phyloP scores from a whole-genome alignment of 2,113 vertebrate species.

The Chlorodrepanis virens region DNA sequence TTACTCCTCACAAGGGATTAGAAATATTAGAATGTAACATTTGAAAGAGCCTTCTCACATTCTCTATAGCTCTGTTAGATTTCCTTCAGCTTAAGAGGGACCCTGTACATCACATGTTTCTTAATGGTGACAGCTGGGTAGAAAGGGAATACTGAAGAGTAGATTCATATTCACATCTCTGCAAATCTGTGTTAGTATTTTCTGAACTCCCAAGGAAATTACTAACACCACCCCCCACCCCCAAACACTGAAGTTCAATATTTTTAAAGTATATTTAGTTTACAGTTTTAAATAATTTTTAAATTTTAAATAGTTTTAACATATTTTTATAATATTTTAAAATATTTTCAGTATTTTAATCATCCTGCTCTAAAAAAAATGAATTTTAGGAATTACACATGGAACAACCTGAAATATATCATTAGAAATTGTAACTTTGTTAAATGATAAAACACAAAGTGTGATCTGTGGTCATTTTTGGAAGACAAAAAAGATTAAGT shows the following conservation, averaged over 20 bases:
- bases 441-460: neutral
- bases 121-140: neutral
- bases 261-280: neutral
- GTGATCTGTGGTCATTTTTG: neutral
- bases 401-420: neutral
- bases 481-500: neutral
- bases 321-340: too few relatives aligned
- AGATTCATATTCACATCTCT: neutral
- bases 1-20: constrained; percentile 14
- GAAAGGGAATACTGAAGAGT: neutral
- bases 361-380: neutral
- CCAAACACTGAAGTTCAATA: neutral
- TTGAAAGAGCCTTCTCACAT: neutral
- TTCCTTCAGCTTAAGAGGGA: neutral
- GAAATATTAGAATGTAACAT: constrained; percentile 24
- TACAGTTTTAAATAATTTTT: too few relatives aligned
- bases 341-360: neutral
- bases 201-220: neutral
- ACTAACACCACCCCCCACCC: neutral
- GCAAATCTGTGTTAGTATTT: neutral
- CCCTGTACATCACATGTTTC: neutral
- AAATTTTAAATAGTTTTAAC: too few relatives aligned
- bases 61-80: neutral
- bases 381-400: neutral
- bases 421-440: neutral